Percentiles rank a stretch among this genome's conserved stretches.
phyloP scores from a whole-genome alignment of 1,140 invertebrate species.

The Macrosteles quadrilineatus region DNA sequence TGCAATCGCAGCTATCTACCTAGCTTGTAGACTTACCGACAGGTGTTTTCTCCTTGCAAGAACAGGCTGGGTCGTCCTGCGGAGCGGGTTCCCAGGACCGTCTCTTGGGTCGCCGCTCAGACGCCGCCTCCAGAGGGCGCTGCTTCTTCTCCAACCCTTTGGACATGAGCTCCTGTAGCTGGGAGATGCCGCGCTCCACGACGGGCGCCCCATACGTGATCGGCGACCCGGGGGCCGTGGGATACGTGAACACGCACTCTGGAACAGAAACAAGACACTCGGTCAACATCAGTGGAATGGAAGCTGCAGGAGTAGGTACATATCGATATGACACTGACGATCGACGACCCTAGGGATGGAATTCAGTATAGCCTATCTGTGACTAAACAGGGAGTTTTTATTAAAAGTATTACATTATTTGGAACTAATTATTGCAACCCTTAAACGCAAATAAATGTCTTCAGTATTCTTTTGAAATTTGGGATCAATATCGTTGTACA shows the following conservation, averaged over 20 bases:
- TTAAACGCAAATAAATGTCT: too few relatives aligned
- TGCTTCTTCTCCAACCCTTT: conserved; percentile 18
- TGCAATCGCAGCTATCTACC: too few relatives aligned
- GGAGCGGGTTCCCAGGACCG: conserved; percentile 5
- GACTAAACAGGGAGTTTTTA: background rate
- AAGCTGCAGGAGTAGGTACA: background rate
- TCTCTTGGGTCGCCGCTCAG: conserved; percentile 10
- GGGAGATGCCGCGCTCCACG: conserved; percentile 10
- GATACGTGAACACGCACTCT: conserved; percentile 13
- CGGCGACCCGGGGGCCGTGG: background rate
- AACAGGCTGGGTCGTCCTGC: background rate
- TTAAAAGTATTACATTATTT: too few relatives aligned
- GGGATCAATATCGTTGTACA: too few relatives aligned
- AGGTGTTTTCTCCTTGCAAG: conserved; percentile 8
- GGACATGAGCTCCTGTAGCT: conserved; percentile 20
- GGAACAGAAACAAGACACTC: conserved; percentile 4
- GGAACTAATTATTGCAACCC: too few relatives aligned
- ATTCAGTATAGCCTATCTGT: background rate
- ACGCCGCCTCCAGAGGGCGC: background rate
- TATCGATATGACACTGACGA: background rate
- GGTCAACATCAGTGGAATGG: too few relatives aligned
- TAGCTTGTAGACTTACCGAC: conserved; percentile 20
- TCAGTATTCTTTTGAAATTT: too few relatives aligned
- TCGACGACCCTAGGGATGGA: background rate
- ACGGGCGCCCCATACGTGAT: background rate